Evolutionary conservation across 2,888 invertebrate genomes (phyloP).

Genomic region (Coleophora deauratella): DNA sequence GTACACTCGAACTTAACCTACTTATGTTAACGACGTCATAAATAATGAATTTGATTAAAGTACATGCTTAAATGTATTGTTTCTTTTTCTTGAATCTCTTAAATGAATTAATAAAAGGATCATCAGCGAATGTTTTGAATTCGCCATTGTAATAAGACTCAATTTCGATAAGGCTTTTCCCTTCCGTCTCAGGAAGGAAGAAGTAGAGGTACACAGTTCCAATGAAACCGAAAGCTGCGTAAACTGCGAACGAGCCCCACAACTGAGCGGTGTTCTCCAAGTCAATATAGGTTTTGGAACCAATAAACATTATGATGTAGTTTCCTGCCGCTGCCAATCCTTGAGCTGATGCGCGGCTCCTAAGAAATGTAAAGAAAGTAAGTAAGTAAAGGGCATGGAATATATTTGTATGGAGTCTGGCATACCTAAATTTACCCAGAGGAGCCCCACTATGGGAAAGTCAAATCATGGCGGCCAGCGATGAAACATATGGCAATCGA

Average conservation of each 20-base stretch:
- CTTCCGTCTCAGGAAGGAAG: conserved; percentile 73
- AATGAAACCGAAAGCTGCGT: conserved; percentile 52
- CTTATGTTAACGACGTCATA: no score
- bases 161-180: conserved; percentile 64
- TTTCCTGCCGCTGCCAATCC: conserved; percentile 69
- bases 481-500: no score
- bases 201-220: conserved; percentile 69
- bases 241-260: conserved; percentile 66
- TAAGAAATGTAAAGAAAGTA: conserved; percentile 22
- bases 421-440: no score
- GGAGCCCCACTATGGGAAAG: no score
- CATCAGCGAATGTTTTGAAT: conserved; percentile 51
- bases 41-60: not conserved
- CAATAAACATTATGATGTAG: conserved; percentile 66
- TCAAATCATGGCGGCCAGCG: no score
- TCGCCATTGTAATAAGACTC: conserved; percentile 57
- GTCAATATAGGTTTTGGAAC: conserved; percentile 69
- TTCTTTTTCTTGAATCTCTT: conserved; percentile 37
- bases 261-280: conserved; percentile 53
- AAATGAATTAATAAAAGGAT: conserved; percentile 50
- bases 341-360: conserved; percentile 69
- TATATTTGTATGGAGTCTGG: no score
- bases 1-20: no score
- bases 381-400: no score
- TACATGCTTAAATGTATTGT: conserved; percentile 5